phyloP scores from a whole-genome alignment of 1,140 invertebrate species.

The Acromyrmex echinatior region DNA sequence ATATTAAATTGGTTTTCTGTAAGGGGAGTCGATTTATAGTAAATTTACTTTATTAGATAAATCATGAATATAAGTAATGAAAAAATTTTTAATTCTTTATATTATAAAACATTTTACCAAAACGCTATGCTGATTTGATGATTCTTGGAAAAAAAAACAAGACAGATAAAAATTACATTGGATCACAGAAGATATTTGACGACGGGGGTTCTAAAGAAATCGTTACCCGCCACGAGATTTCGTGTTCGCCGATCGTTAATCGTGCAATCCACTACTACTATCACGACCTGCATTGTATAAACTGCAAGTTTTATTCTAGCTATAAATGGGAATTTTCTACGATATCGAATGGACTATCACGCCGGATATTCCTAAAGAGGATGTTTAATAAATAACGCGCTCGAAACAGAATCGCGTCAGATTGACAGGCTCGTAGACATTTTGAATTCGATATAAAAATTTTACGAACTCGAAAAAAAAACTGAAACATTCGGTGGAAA shows the following conservation, averaged over 20 bases:
- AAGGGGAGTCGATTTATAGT: too few relatives aligned
- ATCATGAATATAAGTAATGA: neutral
- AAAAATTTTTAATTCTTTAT: neutral
- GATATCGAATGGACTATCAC: conserved; percentile 10
- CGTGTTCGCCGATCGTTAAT: conserved; percentile 44
- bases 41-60: conserved; percentile 1
- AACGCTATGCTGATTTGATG: neutral
- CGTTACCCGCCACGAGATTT: conserved; percentile 19
- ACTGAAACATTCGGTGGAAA: neutral
- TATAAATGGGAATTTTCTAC: conserved; percentile 19
- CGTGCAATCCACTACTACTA: conserved; percentile 18
- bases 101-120: neutral
- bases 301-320: conserved; percentile 48
- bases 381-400: conserved; percentile 50
- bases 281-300: conserved; percentile 37
- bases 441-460: conserved; percentile 11
- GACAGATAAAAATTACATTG: neutral
- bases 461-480: conserved; percentile 23
- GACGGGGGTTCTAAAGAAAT: conserved; percentile 24
- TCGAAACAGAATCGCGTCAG: conserved; percentile 13
- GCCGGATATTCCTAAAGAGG: conserved; percentile 32
- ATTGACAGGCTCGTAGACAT: conserved; percentile 5
- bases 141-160: neutral
- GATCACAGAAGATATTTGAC: conserved; percentile 34
- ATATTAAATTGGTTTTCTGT: too few relatives aligned